Evolutionary conservation across 2,797 vertebrate genomes (phyloP), one percentile per base, ranked within the genome.

Genomic region (Darevskia nairensis): DNA sequence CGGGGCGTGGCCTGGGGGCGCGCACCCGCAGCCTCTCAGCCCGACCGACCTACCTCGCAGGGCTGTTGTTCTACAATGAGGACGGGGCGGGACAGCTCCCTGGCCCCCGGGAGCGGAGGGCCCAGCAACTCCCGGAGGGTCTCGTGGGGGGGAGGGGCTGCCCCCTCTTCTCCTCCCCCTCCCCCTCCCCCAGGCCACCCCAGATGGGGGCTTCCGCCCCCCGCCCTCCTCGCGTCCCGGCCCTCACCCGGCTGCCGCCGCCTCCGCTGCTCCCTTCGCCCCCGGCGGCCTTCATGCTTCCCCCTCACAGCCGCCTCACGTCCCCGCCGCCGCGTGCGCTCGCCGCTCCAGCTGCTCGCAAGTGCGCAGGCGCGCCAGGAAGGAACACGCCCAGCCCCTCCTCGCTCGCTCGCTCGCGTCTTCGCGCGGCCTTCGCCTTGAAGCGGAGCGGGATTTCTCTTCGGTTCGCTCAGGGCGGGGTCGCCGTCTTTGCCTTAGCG

Each of bases 221-320:
- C 19, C 19, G 9, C 27, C 25, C 27, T 2, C 25, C 66, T 29
- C 27, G 19, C n/a, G 27, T 1, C 41, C 17, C 68, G 27, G 27
- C 4, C 19, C 82, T 89, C 82, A 89, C 87, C 87, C 7, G 72
- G 59, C 32, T 27, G 50, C 81, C 8, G 81, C 64, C 8, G 76
- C 8, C n/a, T 4, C 61, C 32, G 64, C 39, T 76, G 19, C 23
- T 55, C 50, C 50, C 50, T 29, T 10, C 32, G 19, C 50, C 29
- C 6, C 25, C 68, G 10, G 61, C 61, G 55, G 25, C 25, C 25
- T 69, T 17, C 61, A 80, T 74, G 17, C 4, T 6, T 19, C 4
- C 25, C 27, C 0, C 55, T 25, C 13, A 3, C 6, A n/a, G 50
- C 19, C 15, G n/a, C 72, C 35, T 5, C 76, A 0, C 13, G 5